Conservation (phyloP, 2,113 vertebrate species). For the Corythornis vintsioides region DNA sequence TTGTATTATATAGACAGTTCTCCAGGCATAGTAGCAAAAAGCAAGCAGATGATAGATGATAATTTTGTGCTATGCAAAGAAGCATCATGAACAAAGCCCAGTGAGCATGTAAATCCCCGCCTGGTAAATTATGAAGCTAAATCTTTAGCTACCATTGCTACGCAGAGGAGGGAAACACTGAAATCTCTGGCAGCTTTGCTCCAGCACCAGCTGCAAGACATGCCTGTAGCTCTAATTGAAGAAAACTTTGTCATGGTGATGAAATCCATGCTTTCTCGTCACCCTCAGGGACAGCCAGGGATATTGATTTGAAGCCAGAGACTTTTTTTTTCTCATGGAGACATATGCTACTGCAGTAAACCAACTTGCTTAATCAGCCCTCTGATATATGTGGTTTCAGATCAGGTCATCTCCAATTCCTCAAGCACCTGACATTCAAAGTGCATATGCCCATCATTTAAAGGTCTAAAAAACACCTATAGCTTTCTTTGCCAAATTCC, state of each 20-base stretch:
- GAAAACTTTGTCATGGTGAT: not conserved
- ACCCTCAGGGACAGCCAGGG: not conserved
- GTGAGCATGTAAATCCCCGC: not conserved
- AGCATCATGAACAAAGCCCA: slow-evolving; percentile 1
- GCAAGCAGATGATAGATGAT: not conserved
- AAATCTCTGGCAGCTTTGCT: not conserved
- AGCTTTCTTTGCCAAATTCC: not conserved
- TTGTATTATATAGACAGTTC: not conserved
- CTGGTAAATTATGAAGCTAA: slow-evolving; percentile 7
- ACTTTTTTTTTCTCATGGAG: not conserved
- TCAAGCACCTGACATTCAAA: not conserved
- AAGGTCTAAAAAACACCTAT: not conserved
- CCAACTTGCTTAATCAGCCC: not conserved
- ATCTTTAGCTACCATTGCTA: slow-evolving; percentile 10
- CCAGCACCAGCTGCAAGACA: not conserved
- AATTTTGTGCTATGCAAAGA: not conserved
- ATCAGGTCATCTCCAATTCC: not conserved
- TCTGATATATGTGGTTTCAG: not conserved
- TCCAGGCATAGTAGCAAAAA: not conserved
- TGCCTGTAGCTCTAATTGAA: not conserved
- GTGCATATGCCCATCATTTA: not conserved
- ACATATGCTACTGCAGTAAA: not conserved
- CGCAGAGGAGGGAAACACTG: not conserved
- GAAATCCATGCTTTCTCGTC: not conserved
- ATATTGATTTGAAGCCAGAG: not conserved